These are phyloP conservation scores for Geococcyx californianus DNA, from an alignment of 2,113 vertebrate genomes.

Conservation along the genomic window DNA sequence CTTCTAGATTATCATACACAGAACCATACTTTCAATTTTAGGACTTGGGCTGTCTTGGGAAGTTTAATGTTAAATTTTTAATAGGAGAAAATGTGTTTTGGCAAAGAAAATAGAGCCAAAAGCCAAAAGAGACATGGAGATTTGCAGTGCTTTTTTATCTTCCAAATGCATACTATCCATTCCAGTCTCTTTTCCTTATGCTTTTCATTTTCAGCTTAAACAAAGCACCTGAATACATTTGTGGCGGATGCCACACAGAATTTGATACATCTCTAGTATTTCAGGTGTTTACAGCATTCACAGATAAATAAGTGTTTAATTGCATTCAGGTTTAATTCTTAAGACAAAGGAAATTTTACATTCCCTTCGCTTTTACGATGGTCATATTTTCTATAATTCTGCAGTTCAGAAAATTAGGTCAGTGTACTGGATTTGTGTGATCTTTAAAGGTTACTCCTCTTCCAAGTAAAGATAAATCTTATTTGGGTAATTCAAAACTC, in stretches of 20 bases:
- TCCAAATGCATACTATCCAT: background rate
- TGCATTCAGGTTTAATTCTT: background rate
- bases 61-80: background rate
- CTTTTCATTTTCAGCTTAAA: background rate
- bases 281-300: background rate
- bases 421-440: background rate
- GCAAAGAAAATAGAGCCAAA: background rate
- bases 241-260: background rate
- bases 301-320: background rate
- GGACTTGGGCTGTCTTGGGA: background rate
- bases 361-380: background rate
- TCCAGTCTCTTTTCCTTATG: background rate
- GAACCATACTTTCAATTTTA: background rate
- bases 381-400: background rate
- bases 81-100: background rate
- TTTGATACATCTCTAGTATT: background rate
- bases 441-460: background rate
- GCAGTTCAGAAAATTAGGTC: background rate
- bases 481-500: background rate
- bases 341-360: background rate
- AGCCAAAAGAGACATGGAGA: background rate
- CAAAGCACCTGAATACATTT: background rate
- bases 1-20: background rate
- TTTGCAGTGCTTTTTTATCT: background rate
- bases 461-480: background rate